These are phyloP conservation scores for Drosophila trapezifrons DNA, from an alignment of 1,140 invertebrate genomes.

Conservation along the genomic window DNA sequence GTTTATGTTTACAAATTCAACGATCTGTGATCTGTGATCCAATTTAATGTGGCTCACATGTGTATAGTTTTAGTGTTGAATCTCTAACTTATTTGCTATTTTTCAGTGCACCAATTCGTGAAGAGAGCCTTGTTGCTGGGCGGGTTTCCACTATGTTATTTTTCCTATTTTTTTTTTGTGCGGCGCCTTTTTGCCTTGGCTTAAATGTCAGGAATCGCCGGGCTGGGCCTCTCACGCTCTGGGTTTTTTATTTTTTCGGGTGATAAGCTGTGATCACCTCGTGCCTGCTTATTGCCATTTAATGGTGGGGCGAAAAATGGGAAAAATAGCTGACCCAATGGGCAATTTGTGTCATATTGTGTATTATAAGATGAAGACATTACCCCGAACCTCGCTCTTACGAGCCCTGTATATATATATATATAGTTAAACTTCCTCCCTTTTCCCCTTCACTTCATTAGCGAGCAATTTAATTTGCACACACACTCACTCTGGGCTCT, in stretches of 20 bases:
- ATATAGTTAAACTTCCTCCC: neutral
- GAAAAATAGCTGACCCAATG: conserved; percentile 50
- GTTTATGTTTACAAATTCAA: too few relatives aligned
- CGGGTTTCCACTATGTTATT: conserved; percentile 5
- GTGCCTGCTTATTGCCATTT: conserved; percentile 66
- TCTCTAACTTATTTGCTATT: neutral
- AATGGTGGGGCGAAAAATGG: conserved; percentile 14
- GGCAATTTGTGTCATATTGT: conserved; percentile 75
- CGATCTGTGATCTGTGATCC: too few relatives aligned
- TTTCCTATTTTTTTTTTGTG: conserved; percentile 8
- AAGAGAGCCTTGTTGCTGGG: conserved; percentile 28
- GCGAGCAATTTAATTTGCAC: conserved; percentile 81
- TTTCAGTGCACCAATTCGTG: conserved; percentile 22
- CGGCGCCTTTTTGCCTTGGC: conserved; percentile 66
- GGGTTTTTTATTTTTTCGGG: conserved; percentile 4
- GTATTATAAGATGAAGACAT: conserved; percentile 63
- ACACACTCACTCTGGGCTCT: conserved; percentile 53
- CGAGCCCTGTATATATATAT: too few relatives aligned
- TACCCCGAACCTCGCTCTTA: conserved; percentile 5
- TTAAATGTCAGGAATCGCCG: conserved; percentile 75
- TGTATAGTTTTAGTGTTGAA: neutral
- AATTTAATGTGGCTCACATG: too few relatives aligned
- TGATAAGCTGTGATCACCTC: conserved; percentile 64
- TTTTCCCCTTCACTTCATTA: conserved; percentile 66
- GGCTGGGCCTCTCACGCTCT: conserved; percentile 53